A percentile compares a stretch with the other conserved stretches of the same genome.
Evolutionary conservation across 1,140 invertebrate species (phyloP).

Genomic region (Drosophila nebulosa): DNA sequence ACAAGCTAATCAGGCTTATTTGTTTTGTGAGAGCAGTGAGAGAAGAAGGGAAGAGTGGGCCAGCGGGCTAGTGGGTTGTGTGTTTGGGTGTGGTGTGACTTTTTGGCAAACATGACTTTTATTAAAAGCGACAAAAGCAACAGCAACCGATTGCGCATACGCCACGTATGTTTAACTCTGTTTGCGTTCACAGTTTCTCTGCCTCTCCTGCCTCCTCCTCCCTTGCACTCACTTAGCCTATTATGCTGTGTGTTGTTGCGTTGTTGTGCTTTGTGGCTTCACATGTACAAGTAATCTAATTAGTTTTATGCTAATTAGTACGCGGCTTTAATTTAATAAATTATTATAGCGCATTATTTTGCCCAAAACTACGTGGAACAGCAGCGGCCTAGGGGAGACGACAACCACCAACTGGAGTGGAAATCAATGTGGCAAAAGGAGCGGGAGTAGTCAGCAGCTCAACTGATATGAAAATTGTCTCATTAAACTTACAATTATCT

Average conservation of each 20-base stretch:
- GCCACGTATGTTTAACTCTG: slow-evolving; percentile 41
- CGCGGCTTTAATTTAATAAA: slow-evolving; percentile 76
- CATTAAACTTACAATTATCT: slow-evolving; percentile 15
- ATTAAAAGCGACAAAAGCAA: slow-evolving; percentile 63
- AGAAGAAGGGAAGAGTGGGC: slow-evolving; percentile 6
- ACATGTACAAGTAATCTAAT: slow-evolving; percentile 78
- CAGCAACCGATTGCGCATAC: slow-evolving; percentile 65
- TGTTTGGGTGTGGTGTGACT: slow-evolving; percentile 49
- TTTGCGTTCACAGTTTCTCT: background rate
- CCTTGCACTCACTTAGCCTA: background rate
- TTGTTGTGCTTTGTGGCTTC: slow-evolving; percentile 65
- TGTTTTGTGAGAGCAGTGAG: slow-evolving; percentile 34
- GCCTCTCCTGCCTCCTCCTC: background rate
- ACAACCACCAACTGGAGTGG: background rate
- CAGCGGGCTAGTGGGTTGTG: slow-evolving; percentile 18
- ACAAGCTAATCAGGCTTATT: slow-evolving; percentile 73
- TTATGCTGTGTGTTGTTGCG: slow-evolving; percentile 24
- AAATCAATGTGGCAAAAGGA: background rate
- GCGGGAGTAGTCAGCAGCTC: background rate
- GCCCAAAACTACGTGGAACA: slow-evolving; percentile 41
- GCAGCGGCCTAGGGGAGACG: background rate
- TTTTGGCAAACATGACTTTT: slow-evolving; percentile 73
- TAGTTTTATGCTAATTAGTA: slow-evolving; percentile 78
- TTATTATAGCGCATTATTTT: slow-evolving; percentile 74
- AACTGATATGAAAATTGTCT: slow-evolving; percentile 16